These are phyloP conservation scores for Sturnus vulgaris DNA, from an alignment of 2,113 vertebrate species.

Conservation along the genomic window DNA sequence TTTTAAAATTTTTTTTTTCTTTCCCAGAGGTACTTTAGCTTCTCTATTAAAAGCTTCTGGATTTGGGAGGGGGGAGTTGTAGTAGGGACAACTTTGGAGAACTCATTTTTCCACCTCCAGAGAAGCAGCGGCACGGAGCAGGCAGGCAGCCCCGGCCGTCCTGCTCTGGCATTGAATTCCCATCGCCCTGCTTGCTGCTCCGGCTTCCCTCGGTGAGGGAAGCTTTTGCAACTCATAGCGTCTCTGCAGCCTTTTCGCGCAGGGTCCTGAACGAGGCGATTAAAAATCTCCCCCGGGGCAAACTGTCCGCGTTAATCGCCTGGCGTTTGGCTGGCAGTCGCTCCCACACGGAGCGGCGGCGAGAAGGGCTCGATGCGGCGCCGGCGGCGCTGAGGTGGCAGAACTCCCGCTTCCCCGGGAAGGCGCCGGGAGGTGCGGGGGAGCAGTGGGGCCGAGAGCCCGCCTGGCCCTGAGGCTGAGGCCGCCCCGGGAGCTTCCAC, in stretches of 20 bases:
- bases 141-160: background rate
- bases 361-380: background rate
- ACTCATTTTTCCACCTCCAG: background rate
- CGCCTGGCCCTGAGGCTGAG: background rate
- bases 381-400: slow-evolving; percentile 8
- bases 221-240: background rate
- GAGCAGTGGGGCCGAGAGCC: background rate
- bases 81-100: background rate
- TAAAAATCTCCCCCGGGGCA: background rate
- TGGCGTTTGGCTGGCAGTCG: slow-evolving; percentile 6
- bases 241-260: background rate
- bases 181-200: background rate
- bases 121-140: background rate
- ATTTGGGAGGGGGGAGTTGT: background rate
- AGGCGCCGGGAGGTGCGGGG: slow-evolving; percentile 18
- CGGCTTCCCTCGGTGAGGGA: background rate
- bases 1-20: background rate
- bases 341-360: slow-evolving; percentile 11
- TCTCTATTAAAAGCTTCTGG: background rate
- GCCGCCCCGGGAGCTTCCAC: background rate
- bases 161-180: background rate
- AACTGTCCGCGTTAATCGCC: slow-evolving; percentile 18
- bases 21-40: background rate
- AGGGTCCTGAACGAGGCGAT: background rate
- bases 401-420: background rate